Evolutionary conservation across 2,888 invertebrate species (phyloP).

Genomic region (Baccha elongata): DNA sequence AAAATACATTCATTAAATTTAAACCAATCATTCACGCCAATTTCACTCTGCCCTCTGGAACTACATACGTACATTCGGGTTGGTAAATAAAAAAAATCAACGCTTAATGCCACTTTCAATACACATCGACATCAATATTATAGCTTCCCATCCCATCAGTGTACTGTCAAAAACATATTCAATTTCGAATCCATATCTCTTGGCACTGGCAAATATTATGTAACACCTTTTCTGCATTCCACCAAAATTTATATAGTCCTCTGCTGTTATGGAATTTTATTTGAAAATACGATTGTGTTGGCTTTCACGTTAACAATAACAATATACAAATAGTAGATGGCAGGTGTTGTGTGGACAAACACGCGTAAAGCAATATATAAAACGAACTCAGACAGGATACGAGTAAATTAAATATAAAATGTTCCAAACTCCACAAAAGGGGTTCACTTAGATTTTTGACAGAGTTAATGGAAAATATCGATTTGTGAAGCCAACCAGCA

Average conservation of each 20-base stretch:
- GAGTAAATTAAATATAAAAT: slow-evolving; percentile 32
- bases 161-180: neutral
- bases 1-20: too few species aligned
- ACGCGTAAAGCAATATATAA: neutral
- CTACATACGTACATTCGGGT: too few species aligned
- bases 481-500: slow-evolving; percentile 44
- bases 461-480: slow-evolving; percentile 66
- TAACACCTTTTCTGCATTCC: slow-evolving; percentile 34
- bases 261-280: slow-evolving; percentile 42
- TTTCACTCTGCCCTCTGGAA: too few species aligned
- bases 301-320: slow-evolving; percentile 14
- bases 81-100: too few species aligned
- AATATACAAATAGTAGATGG: slow-evolving; percentile 8
- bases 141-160: too few species aligned
- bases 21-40: too few species aligned
- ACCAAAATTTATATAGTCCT: slow-evolving; percentile 10
- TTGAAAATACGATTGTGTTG: slow-evolving; percentile 40
- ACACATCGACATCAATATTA: too few species aligned
- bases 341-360: slow-evolving; percentile 23
- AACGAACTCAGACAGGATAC: neutral
- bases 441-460: slow-evolving; percentile 48
- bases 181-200: neutral
- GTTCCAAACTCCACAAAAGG: slow-evolving; percentile 38
- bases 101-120: too few species aligned
- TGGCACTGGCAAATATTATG: neutral